Evolutionary conservation across 2,888 invertebrate genomes (phyloP), one percentile per base, ranked within the genome.

Genomic region (Erebia ligea): DNA sequence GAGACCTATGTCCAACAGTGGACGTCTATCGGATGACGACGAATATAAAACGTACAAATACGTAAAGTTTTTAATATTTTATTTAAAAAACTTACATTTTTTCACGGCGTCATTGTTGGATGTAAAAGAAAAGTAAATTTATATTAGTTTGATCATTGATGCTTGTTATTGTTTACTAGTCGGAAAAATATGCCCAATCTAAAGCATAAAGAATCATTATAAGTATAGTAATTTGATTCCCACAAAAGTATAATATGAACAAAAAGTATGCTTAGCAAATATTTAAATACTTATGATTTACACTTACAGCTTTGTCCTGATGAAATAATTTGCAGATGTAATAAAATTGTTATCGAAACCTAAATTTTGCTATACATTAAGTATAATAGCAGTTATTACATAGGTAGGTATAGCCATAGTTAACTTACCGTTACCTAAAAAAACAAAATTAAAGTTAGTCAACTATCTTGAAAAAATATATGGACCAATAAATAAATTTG

Each of bases 351-450:
- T 17, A 17, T 17, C 4, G 9, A 54, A 9, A 15, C 3, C 5
- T 50, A 50, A n/a, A n/a, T 4, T 3, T 10, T 19, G 10, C 2
- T 54, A 10, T n/a, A 11, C 6, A 17, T 6, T 8, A n/a, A n/a
- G 10, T 19, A 21, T 1, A 8, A 11, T 48, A 15, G 15, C n/a
- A n/a, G n/a, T 52, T 52, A 52, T 52, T 52, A 8, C n/a, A n/a
- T n/a, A n/a, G n/a, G n/a, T n/a, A n/a, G n/a, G n/a, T 19, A 19
- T 50, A n/a, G 13, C 11, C n/a, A 13, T n/a, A 54, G 10, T 54
- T 19, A 40, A 58, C 58, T n/a, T 58, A 58, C 58, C 58, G 58
- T 58, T 8, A 58, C n/a, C 58, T 58, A 34, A 40, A 58, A 57
- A 56, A n/a, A 25, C 10, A 15, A 25, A 57, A 15, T 25, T 25